phyloP scores from a whole-genome alignment of 2,113 vertebrate species.

The Micromys minutus region DNA sequence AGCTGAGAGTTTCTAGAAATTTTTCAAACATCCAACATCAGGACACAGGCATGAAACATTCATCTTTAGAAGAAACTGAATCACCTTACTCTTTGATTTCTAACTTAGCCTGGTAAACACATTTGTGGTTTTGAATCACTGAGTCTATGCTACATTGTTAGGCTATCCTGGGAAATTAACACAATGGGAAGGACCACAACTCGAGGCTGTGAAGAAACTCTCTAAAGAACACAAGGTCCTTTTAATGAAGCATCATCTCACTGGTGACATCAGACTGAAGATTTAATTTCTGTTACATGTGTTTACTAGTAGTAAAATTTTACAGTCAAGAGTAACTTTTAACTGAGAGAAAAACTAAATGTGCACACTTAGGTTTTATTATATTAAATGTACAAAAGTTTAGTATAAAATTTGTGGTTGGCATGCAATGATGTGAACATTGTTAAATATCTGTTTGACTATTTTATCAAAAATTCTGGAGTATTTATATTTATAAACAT shows the following conservation, averaged over 20 bases:
- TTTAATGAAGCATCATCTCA: background rate
- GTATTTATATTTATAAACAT: background rate
- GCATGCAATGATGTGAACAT: too few relatives aligned
- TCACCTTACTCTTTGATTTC: background rate
- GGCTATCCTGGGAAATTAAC: background rate
- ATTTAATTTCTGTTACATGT: background rate
- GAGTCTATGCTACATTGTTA: background rate
- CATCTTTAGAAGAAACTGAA: too few relatives aligned
- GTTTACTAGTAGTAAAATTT: background rate
- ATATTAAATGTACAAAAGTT: background rate
- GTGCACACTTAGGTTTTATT: background rate
- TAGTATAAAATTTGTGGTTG: conserved; percentile 16
- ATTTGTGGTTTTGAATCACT: background rate
- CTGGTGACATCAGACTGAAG: background rate
- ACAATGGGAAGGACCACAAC: background rate
- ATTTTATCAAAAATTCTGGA: background rate
- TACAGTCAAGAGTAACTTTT: background rate
- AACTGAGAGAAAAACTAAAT: conserved; percentile 19
- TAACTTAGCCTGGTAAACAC: background rate
- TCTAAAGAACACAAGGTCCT: background rate
- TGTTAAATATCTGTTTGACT: background rate
- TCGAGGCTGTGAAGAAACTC: background rate
- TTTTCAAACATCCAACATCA: background rate
- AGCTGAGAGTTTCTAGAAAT: background rate
- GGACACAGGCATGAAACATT: accelerated